Evolutionary conservation across 2,888 invertebrate genomes (phyloP).

Genomic region (Cephus sareptanus): DNA sequence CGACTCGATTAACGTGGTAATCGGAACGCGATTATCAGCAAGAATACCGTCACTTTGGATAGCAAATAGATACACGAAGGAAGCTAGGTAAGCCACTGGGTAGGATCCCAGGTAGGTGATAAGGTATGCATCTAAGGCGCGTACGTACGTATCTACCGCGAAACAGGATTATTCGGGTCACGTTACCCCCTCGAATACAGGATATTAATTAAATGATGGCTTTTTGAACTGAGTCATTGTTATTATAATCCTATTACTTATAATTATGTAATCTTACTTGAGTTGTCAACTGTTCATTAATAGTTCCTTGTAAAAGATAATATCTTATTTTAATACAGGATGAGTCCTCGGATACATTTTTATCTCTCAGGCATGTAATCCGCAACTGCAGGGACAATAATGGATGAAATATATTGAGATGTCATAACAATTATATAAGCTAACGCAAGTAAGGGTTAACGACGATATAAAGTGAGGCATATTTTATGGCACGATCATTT

Average conservation of each 20-base stretch:
- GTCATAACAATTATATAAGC: background rate
- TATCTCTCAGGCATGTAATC: background rate
- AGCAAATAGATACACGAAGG: background rate
- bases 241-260: background rate
- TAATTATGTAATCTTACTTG: background rate
- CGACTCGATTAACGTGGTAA: constrained; percentile 22
- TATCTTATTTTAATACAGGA: background rate
- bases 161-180: background rate
- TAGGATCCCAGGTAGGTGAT: background rate
- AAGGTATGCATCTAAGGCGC: background rate
- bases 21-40: constrained; percentile 18
- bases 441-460: background rate
- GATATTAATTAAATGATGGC: background rate
- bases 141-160: background rate
- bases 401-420: background rate
- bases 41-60: background rate
- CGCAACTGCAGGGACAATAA: background rate
- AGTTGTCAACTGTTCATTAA: background rate
- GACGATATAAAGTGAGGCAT: background rate
- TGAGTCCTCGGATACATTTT: background rate
- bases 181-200: background rate
- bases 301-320: background rate
- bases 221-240: background rate
- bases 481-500: background rate
- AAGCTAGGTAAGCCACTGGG: background rate